Evolutionary conservation across 2,113 vertebrate species (phyloP), one percentile per base, ranked within the genome.

Genomic region (Zingel zingel): DNA sequence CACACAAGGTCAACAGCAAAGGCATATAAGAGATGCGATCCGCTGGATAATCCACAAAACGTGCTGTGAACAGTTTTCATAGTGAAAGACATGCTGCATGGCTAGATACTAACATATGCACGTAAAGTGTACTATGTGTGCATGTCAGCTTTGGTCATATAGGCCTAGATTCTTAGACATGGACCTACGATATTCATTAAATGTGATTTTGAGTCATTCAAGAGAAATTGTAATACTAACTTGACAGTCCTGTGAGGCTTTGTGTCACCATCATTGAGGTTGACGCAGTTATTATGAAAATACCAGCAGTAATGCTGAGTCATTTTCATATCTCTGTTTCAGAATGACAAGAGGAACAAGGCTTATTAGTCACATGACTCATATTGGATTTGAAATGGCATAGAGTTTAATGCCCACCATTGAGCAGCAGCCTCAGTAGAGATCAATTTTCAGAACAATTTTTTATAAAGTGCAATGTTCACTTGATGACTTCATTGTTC

Each of bases 401-500:
- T 7, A 0, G 47, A 76, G 56, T 43, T 74, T 19, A 79, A 73
- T 43, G 45, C 36, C 36, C 33, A 19, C 63, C n/a, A 5, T 15
- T 27, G 33, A 72, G 82, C 47, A 19, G 67, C 61, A 67, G 54
- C 8, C 47, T 51, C 47, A 75, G 73, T n/a, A 23, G 43, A 56
- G 25, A 58, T 72, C 57, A 70, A 21, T 33, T 48, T 25, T 7
- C 9, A 47, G 56, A 81, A 18, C 45, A 43, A 75, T 57, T 62
- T 71, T 64, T 66, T 58, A 5, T 43, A 54, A 74, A 57, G 61
- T 43, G 21, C 50, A 66, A 64, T 68, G 54, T 81, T 83, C 59
- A 71, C 87, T 79, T 79, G 82, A 88, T 77, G 54, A 70, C 66
- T 78, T 67, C 76, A 63, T 74, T 86, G 82, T 82, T 91, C 74